Evolutionary conservation across 2,113 vertebrate species (phyloP).

Genomic region (Anolis carolinensis): DNA sequence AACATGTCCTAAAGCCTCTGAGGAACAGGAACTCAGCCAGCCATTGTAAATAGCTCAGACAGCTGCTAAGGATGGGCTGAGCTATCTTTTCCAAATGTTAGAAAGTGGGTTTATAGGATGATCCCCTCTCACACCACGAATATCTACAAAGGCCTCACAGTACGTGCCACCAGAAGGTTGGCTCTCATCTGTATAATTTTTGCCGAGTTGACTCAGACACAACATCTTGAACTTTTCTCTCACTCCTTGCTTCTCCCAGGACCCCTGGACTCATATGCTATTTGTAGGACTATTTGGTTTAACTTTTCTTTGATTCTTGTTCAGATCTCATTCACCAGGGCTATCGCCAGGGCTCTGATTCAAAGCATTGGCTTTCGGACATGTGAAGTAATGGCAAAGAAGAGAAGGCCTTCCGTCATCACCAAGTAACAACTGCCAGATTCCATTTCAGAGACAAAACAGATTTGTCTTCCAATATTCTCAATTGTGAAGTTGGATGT

Average conservation of each 20-base stretch:
- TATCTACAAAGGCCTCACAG: background rate
- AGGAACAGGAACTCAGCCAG: conserved; percentile 1
- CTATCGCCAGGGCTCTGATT: background rate
- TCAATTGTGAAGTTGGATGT: background rate
- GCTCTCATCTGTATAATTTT: background rate
- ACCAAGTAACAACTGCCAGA: background rate
- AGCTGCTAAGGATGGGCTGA: background rate
- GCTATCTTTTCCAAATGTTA: conserved; percentile 17
- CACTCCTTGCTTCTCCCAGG: background rate
- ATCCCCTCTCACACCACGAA: conserved; percentile 3
- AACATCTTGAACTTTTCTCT: background rate
- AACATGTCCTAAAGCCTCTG: background rate
- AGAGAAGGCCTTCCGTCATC: background rate
- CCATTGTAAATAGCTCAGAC: conserved; percentile 7
- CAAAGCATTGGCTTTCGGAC: background rate
- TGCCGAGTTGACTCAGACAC: background rate
- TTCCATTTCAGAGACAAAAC: background rate
- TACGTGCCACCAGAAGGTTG: background rate
- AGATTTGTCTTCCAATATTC: background rate
- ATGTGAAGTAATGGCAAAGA: background rate
- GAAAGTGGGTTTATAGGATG: background rate
- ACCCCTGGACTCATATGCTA: background rate
- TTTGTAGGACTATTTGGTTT: background rate
- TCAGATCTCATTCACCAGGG: background rate
- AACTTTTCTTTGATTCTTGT: background rate